These are phyloP conservation scores for Umimayanthus chanpuru DNA, from an alignment of 92 coral and sea anemone genomes.

Conservation along the genomic window DNA sequence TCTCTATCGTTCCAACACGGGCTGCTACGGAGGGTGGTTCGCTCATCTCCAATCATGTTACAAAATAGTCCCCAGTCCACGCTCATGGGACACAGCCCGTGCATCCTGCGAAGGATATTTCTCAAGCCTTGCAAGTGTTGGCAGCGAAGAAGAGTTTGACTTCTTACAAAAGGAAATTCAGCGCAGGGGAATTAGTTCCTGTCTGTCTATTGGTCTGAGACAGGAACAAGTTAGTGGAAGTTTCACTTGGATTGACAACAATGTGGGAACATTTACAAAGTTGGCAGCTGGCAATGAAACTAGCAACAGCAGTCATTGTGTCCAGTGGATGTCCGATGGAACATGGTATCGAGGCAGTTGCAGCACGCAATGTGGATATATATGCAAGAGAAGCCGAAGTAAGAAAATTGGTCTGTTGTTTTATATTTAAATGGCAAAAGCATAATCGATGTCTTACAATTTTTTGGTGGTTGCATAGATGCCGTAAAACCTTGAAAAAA, in stretches of 20 bases:
- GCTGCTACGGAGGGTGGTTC: conserved; percentile 48
- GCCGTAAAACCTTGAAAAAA: too few species aligned
- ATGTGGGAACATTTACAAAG: conserved; percentile 50
- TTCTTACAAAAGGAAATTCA: conserved; percentile 45
- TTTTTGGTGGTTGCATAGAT: too few species aligned
- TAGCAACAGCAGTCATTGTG: conserved; percentile 37
- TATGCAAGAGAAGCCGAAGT: conserved; percentile 64
- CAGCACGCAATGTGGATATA: conserved; percentile 49
- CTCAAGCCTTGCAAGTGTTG: conserved; percentile 57
- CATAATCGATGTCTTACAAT: too few species aligned
- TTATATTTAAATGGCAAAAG: too few species aligned
- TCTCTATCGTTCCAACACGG: conserved; percentile 49
- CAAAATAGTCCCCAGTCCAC: conserved; percentile 26
- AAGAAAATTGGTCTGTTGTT: background rate
- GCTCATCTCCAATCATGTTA: conserved; percentile 61
- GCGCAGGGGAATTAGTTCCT: conserved; percentile 21
- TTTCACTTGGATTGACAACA: conserved; percentile 58
- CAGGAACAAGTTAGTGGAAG: background rate
- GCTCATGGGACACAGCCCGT: conserved; percentile 53
- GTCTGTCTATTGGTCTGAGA: conserved; percentile 58
- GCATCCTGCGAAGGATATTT: conserved; percentile 34
- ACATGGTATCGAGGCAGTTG: conserved; percentile 57
- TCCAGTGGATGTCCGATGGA: conserved; percentile 52
- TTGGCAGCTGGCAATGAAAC: conserved; percentile 17
- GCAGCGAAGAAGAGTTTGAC: conserved; percentile 55